Percentiles rank a stretch among this genome's conserved stretches.
Evolutionary conservation across 2,797 vertebrate genomes (phyloP).

Genomic region (Fundulus diaphanus): DNA sequence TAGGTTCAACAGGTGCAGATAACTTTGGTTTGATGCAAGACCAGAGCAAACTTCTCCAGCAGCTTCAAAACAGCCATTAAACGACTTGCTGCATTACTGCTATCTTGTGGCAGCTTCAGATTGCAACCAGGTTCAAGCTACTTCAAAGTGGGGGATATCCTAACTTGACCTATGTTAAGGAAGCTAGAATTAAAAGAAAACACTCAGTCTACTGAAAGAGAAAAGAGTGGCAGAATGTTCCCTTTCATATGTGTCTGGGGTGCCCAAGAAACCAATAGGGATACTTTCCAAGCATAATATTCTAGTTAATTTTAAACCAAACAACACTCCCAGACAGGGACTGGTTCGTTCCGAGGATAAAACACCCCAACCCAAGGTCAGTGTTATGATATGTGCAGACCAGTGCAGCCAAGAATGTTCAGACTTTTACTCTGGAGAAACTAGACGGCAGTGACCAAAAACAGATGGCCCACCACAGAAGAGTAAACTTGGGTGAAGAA

Average conservation of each 20-base stretch:
- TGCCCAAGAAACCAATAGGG: not conserved
- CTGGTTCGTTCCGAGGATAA: not conserved
- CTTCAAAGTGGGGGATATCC: not conserved
- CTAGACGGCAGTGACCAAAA: too few relatives aligned
- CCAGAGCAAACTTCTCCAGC: not conserved
- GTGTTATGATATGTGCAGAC: not conserved
- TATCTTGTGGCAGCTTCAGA: not conserved
- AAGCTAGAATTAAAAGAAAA: not conserved
- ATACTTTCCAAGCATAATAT: not conserved
- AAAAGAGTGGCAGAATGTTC: not conserved
- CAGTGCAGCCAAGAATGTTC: too few relatives aligned
- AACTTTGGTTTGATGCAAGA: not conserved
- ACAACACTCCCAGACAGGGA: not conserved
- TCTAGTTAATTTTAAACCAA: not conserved
- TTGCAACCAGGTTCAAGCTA: not conserved
- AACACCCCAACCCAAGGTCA: not conserved
- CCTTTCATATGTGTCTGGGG: not conserved
- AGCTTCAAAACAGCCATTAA: not conserved
- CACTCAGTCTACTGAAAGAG: not conserved
- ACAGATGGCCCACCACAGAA: not conserved
- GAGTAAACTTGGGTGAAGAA: not conserved
- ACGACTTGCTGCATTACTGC: not conserved
- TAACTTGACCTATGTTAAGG: not conserved
- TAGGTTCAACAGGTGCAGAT: not conserved
- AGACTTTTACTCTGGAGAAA: not conserved